A percentile compares a stretch with the other conserved stretches of the same genome.
phyloP scores from a whole-genome alignment of 2,888 invertebrate species.

The Peribatodes rhomboidaria region DNA sequence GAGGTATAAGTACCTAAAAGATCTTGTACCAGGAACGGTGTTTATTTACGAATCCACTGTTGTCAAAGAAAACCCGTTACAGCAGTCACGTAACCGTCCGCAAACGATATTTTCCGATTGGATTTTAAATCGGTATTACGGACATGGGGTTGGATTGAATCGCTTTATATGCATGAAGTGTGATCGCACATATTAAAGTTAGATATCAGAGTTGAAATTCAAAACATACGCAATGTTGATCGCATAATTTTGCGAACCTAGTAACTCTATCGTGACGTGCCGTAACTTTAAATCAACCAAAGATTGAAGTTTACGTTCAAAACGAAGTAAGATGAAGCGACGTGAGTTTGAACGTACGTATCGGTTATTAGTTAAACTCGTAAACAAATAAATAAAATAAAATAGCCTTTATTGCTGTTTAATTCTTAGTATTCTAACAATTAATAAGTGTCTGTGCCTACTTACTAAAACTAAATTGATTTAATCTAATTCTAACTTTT shows the following conservation, averaged over 20 bases:
- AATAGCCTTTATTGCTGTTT: too few relatives aligned
- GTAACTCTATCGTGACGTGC: too few relatives aligned
- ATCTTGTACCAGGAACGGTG: background rate
- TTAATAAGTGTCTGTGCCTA: too few relatives aligned
- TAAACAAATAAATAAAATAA: too few relatives aligned
- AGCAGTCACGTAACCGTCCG: slow-evolving; percentile 26
- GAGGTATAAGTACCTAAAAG: background rate
- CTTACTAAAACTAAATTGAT: too few relatives aligned
- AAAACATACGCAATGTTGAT: background rate
- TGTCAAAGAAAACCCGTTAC: slow-evolving; percentile 20
- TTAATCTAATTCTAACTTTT: too few relatives aligned
- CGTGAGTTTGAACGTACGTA: too few relatives aligned
- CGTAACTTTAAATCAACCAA: too few relatives aligned
- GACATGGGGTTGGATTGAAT: slow-evolving; percentile 10
- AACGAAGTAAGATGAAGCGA: too few relatives aligned
- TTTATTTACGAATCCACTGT: background rate
- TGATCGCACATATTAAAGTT: slow-evolving; percentile 20
- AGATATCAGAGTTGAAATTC: slow-evolving; percentile 13
- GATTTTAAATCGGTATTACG: slow-evolving; percentile 29
- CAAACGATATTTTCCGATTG: slow-evolving; percentile 32
- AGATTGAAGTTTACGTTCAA: too few relatives aligned
- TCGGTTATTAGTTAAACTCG: too few relatives aligned
- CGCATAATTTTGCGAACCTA: background rate
- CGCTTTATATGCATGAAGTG: slow-evolving; percentile 22
- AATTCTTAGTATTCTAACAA: too few relatives aligned